Conservation (phyloP, 92 coral and sea anemone species). For the Umimayanthus chanpuru region DNA sequence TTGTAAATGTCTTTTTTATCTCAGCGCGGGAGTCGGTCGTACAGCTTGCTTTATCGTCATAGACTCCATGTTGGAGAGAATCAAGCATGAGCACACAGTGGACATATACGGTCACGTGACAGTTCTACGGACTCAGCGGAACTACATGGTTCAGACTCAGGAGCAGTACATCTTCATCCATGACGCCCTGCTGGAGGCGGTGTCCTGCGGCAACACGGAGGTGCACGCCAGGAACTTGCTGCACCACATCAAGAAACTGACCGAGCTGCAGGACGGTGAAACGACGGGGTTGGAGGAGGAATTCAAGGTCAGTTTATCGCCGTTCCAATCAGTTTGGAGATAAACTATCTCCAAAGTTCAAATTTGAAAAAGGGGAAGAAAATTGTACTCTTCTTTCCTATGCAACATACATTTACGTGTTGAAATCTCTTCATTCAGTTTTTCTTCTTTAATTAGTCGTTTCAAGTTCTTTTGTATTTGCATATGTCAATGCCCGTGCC, state of each 20-base stretch:
- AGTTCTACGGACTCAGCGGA: conserved; percentile 89
- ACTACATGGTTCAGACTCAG: conserved; percentile 95
- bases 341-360: not conserved
- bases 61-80: conserved; percentile 97
- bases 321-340: not conserved
- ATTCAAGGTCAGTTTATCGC: conserved; percentile 65
- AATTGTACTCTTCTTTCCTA: not conserved
- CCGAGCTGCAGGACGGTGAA: conserved; percentile 80
- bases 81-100: conserved; percentile 93
- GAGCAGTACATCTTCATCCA: conserved; percentile 94
- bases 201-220: conserved; percentile 91
- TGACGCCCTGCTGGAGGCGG: conserved; percentile 91
- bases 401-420: not conserved
- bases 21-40: conserved; percentile 97
- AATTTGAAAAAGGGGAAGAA: not conserved
- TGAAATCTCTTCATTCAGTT: too few species aligned
- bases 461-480: too few species aligned
- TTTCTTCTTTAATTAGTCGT: too few species aligned
- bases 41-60: conserved; percentile 95
- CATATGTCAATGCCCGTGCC: too few species aligned
- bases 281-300: conserved; percentile 86
- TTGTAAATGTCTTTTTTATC: too few species aligned
- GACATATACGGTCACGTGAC: conserved; percentile 99
- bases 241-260: conserved; percentile 85
- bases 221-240: conserved; percentile 91